A percentile compares a stretch with the other conserved stretches of the same genome.
Conservation (phyloP, 2,888 invertebrate species). For the Cantharis rufa region DNA sequence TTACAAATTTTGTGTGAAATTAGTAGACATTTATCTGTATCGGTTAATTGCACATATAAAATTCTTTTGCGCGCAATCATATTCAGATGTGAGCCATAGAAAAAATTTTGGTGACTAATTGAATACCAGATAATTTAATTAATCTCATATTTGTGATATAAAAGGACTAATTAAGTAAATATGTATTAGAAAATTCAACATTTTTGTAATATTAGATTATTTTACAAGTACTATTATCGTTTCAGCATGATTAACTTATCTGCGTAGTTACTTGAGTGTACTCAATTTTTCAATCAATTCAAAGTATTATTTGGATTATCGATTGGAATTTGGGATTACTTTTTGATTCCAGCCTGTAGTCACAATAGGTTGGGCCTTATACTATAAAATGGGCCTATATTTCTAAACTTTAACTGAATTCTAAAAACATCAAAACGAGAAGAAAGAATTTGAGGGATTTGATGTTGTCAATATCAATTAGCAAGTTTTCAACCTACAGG, state of each 20-base stretch:
- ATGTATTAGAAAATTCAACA: not conserved
- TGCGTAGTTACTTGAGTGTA: not conserved
- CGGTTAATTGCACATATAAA: not conserved
- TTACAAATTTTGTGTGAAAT: not conserved
- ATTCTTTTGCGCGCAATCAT: not conserved
- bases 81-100: not conserved
- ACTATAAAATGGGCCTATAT: too few species aligned
- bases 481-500: too few species aligned
- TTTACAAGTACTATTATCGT: not conserved
- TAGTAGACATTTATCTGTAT: not conserved
- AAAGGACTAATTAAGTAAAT: not conserved
- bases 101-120: not conserved
- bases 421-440: too few species aligned
- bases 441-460: too few species aligned
- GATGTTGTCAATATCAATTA: too few species aligned
- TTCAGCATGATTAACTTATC: not conserved
- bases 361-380: too few species aligned
- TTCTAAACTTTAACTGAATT: too few species aligned
- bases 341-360: not conserved
- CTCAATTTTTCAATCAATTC: not conserved
- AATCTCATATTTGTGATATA: not conserved
- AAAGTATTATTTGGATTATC: not conserved
- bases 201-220: not conserved
- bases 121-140: not conserved
- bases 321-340: not conserved